phyloP scores from a whole-genome alignment of 2,797 vertebrate genomes.

The Cyprinodon diabolis region DNA sequence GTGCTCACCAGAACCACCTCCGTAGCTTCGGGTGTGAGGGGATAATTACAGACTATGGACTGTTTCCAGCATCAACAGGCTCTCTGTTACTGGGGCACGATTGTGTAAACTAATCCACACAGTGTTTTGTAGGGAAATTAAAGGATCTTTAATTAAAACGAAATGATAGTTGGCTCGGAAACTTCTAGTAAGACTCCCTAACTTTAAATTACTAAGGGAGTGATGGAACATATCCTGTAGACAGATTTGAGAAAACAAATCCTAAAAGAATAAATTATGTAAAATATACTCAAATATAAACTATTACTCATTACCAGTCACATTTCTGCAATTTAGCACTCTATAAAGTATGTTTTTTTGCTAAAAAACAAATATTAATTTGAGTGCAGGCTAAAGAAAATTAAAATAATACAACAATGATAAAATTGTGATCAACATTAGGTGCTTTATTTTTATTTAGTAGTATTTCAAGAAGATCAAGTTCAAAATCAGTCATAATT shows the following conservation, averaged over 20 bases:
- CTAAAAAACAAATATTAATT: background rate
- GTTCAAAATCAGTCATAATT: background rate
- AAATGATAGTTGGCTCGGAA: constrained; percentile 17
- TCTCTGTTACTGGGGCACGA: constrained; percentile 59
- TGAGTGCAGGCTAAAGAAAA: background rate
- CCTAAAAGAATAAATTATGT: background rate
- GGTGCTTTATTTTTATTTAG: background rate
- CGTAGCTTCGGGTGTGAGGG: constrained; percentile 70
- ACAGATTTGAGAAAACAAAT: background rate
- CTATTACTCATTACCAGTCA: background rate
- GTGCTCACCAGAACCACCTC: constrained; percentile 62
- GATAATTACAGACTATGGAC: constrained; percentile 75
- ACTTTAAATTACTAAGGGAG: background rate
- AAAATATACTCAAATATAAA: background rate
- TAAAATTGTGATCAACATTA: background rate
- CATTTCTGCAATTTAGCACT: background rate
- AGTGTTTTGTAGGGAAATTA: constrained; percentile 55
- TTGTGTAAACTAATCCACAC: constrained; percentile 66
- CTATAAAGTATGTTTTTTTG: background rate
- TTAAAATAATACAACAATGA: background rate
- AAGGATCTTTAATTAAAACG: constrained; percentile 74
- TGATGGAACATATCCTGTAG: background rate
- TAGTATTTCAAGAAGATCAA: background rate
- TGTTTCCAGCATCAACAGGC: constrained; percentile 69
- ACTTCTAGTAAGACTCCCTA: background rate